Percentiles rank a stretch among this genome's conserved stretches.
phyloP scores from a whole-genome alignment of 2,888 invertebrate species.

The Acanthococcus lagerstroemiae region DNA sequence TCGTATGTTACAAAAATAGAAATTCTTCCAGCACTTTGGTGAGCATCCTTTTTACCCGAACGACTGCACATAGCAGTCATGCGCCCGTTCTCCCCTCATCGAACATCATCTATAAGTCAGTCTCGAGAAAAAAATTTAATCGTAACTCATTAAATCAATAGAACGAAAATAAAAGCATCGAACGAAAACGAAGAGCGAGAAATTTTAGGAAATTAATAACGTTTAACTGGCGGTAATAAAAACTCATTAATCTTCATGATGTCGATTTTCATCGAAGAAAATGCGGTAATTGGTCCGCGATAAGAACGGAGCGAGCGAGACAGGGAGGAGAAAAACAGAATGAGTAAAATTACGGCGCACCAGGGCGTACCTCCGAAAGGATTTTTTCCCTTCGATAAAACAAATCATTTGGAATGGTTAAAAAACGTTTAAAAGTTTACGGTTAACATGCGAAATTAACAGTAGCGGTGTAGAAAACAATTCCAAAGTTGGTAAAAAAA shows the following conservation, averaged over 20 bases:
- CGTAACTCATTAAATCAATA: too few species aligned
- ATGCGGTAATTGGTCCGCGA: slow-evolving; percentile 3
- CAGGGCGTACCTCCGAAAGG: not conserved
- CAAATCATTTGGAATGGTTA: slow-evolving; percentile 20
- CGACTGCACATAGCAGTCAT: too few species aligned
- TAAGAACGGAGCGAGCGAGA: not conserved
- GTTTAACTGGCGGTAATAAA: slow-evolving; percentile 19
- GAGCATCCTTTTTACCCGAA: too few species aligned
- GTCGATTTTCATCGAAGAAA: slow-evolving; percentile 17
- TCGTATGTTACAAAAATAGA: too few species aligned
- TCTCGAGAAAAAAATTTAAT: too few species aligned
- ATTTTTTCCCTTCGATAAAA: slow-evolving; percentile 7
- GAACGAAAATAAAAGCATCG: too few species aligned
- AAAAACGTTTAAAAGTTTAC: slow-evolving; percentile 11
- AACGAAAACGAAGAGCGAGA: not conserved
- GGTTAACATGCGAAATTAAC: slow-evolving; percentile 11
- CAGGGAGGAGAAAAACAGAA: not conserved
- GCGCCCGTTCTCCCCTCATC: too few species aligned
- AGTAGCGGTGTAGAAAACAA: not conserved
- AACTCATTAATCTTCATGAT: slow-evolving; percentile 29
- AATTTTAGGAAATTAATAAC: slow-evolving; percentile 18
- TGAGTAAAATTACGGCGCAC: not conserved
- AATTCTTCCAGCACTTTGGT: too few species aligned
- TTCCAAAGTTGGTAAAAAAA: too few species aligned
- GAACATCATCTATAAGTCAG: too few species aligned